Evolutionary conservation across 2,888 invertebrate species (phyloP).

Genomic region (Oscheius onirici): DNA sequence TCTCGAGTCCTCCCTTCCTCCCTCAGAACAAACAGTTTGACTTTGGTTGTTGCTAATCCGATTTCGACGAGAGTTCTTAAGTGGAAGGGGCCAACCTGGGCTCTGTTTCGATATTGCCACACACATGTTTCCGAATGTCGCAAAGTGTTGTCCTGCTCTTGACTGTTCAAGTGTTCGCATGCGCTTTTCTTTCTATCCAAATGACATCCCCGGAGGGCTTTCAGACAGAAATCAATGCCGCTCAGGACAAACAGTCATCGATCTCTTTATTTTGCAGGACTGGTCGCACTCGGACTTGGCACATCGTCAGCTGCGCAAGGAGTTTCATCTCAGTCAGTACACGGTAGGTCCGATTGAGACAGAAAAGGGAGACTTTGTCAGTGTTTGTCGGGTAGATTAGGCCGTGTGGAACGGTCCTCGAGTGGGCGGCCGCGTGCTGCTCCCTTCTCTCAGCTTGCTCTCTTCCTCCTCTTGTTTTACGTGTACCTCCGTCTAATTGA

Average conservation of each 20-base stretch:
- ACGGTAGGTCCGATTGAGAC: slow-evolving; percentile 42
- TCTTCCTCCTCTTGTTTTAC: slow-evolving; percentile 14
- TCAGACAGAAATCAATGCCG: slow-evolving; percentile 15
- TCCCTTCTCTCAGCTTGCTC: slow-evolving; percentile 12
- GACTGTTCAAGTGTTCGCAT: slow-evolving; percentile 26
- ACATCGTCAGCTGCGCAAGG: slow-evolving; percentile 57
- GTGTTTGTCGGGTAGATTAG: slow-evolving; percentile 32
- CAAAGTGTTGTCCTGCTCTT: slow-evolving; percentile 20
- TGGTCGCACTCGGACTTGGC: slow-evolving; percentile 45
- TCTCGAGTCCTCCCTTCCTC: background rate
- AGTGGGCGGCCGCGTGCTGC: slow-evolving; percentile 32
- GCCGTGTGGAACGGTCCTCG: slow-evolving; percentile 32
- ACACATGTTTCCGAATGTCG: background rate
- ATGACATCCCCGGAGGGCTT: background rate
- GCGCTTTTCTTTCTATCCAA: background rate
- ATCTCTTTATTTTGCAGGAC: slow-evolving; percentile 21
- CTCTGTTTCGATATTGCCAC: slow-evolving; percentile 2
- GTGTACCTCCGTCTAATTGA: slow-evolving; percentile 1
- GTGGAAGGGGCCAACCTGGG: background rate
- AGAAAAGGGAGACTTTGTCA: slow-evolving; percentile 24
- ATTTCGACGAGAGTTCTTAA: slow-evolving; percentile 2
- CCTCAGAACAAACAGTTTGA: slow-evolving; percentile 13
- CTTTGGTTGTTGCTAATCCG: slow-evolving; percentile 7
- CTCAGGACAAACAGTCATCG: slow-evolving; percentile 24
- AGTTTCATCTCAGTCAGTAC: slow-evolving; percentile 58